Evolutionary conservation across 2,888 invertebrate species (phyloP).

Genomic region (Keiferia lycopersicella): DNA sequence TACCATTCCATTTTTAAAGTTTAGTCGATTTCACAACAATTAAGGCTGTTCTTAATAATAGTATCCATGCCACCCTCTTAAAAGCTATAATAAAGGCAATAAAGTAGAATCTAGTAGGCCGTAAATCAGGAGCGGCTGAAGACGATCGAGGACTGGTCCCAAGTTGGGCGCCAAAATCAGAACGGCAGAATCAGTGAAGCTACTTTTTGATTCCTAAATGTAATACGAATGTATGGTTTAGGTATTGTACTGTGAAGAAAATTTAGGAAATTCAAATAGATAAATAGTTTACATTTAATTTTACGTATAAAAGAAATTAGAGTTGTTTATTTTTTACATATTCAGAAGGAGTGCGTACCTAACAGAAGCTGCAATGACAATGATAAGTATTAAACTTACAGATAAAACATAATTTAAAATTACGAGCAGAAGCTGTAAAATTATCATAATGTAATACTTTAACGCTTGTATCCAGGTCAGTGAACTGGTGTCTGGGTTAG

Average conservation of each 20-base stretch:
- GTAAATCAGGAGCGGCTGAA: slow-evolving; percentile 15
- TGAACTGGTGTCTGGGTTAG: slow-evolving; percentile 10
- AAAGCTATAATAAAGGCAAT: slow-evolving; percentile 11
- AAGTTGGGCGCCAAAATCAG: slow-evolving; percentile 47
- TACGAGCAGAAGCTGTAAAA: too few relatives aligned
- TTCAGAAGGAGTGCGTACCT: too few relatives aligned
- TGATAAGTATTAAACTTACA: too few relatives aligned
- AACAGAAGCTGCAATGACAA: too few relatives aligned
- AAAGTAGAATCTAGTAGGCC: background rate
- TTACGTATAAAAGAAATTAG: too few relatives aligned
- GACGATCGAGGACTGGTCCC: slow-evolving; percentile 33
- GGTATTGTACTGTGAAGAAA: too few relatives aligned
- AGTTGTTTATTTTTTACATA: too few relatives aligned
- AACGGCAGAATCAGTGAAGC: background rate
- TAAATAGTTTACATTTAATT: too few relatives aligned
- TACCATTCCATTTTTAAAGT: background rate
- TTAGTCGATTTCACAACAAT: background rate
- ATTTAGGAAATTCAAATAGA: too few relatives aligned
- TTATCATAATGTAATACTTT: too few relatives aligned
- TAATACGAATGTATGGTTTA: too few relatives aligned
- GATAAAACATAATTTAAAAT: too few relatives aligned
- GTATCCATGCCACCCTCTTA: slow-evolving; percentile 10
- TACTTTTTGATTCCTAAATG: background rate
- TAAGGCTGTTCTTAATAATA: background rate
- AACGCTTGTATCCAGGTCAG: slow-evolving; percentile 2